Evolutionary conservation across 2,888 invertebrate species (phyloP).

Genomic region (Automeris io): DNA sequence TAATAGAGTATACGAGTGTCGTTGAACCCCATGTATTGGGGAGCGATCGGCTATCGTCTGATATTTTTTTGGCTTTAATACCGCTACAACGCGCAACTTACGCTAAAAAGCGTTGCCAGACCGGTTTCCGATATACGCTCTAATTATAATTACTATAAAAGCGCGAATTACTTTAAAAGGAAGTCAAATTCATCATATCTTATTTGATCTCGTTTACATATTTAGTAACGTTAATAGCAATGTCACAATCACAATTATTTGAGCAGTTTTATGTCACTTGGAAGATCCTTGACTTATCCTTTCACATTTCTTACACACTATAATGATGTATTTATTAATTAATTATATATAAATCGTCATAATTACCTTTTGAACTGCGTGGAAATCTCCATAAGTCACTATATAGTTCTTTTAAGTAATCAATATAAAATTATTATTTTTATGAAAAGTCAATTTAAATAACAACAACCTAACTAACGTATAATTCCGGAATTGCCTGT

Average conservation of each 20-base stretch:
- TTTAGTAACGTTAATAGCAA: too few species aligned
- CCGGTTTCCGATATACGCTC: not conserved
- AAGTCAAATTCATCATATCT: not conserved
- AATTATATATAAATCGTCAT: too few species aligned
- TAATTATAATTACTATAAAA: conserved; percentile 3
- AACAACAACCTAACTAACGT: too few species aligned
- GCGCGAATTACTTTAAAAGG: not conserved
- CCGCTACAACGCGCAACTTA: conserved; percentile 15
- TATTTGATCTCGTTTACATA: not conserved
- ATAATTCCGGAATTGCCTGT: not conserved
- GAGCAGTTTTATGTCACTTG: too few species aligned
- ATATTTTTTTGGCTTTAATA: conserved; percentile 36
- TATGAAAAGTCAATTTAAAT: too few species aligned
- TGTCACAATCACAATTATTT: too few species aligned
- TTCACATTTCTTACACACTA: too few species aligned
- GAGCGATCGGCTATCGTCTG: conserved; percentile 30
- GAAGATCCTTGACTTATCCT: too few species aligned
- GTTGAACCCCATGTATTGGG: conserved; percentile 38
- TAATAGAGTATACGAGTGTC: conserved; percentile 41
- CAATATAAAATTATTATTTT: too few species aligned
- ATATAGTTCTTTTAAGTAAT: not conserved
- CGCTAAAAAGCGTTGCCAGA: not conserved
- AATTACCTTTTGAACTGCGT: not conserved
- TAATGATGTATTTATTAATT: too few species aligned
- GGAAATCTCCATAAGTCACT: not conserved